phyloP scores from a whole-genome alignment of 64 coral and sea anemone species.

The Stichodactyla helianthus region DNA sequence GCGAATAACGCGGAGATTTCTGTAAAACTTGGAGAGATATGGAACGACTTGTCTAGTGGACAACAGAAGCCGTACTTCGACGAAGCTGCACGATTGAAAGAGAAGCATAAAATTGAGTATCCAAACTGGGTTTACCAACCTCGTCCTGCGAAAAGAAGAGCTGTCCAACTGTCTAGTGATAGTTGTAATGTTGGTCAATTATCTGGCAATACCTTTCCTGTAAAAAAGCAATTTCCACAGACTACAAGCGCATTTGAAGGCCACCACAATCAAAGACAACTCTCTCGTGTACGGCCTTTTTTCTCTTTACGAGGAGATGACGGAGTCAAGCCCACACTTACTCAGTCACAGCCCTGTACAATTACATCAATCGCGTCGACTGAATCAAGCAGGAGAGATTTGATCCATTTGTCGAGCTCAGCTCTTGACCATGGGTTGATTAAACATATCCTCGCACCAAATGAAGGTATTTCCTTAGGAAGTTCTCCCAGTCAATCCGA shows the following conservation, averaged over 20 bases:
- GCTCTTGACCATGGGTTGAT: neutral
- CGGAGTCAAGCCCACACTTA: neutral
- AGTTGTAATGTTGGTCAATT: neutral
- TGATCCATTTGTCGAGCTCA: neutral
- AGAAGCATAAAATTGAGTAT: slow-evolving; percentile 70
- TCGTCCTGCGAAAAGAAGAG: slow-evolving; percentile 50
- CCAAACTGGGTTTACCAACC: slow-evolving; percentile 97
- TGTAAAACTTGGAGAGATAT: slow-evolving; percentile 91
- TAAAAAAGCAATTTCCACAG: neutral
- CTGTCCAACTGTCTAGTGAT: neutral
- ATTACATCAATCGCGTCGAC: neutral
- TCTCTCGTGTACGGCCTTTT: neutral
- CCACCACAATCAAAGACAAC: neutral
- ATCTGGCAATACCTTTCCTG: neutral
- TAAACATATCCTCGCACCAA: slow-evolving; percentile 17
- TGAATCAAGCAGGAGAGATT: neutral
- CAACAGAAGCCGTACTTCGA: slow-evolving; percentile 96
- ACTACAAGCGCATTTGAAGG: neutral
- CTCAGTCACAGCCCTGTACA: neutral
- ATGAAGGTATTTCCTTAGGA: slow-evolving; percentile 14
- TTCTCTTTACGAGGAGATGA: neutral
- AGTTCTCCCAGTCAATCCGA: neutral
- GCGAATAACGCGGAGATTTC: slow-evolving; percentile 95
- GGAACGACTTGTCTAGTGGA: slow-evolving; percentile 90
- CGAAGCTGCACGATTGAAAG: slow-evolving; percentile 79